Evolutionary conservation across 1,140 invertebrate genomes (phyloP).

Genomic region (Drosophila mauritiana): DNA sequence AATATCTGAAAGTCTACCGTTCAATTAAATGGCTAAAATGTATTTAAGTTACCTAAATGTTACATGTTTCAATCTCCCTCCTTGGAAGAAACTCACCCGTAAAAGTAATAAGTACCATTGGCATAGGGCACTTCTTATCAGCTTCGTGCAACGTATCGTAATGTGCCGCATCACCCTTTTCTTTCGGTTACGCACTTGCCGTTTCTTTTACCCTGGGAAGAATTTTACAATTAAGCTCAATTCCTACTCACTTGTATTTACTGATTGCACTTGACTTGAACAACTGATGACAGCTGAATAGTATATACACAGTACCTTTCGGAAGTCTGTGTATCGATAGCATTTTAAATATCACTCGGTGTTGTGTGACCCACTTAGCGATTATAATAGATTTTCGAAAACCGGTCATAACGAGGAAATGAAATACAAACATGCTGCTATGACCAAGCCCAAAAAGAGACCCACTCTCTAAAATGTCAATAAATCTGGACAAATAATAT

Average conservation of each 20-base stretch:
- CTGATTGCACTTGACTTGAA: constrained; percentile 64
- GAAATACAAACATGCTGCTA: constrained; percentile 49
- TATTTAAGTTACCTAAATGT: no score
- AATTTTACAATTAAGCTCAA: constrained; percentile 73
- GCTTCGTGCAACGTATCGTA: constrained; percentile 4
- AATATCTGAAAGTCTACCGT: constrained; percentile 19
- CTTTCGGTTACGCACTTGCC: not conserved
- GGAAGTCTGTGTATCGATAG: constrained; percentile 14
- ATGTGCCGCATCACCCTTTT: not conserved
- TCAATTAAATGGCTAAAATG: constrained; percentile 9
- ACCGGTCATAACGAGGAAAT: constrained; percentile 77
- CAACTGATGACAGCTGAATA: constrained; percentile 49
- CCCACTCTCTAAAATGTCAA: constrained; percentile 35
- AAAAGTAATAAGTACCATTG: constrained; percentile 9
- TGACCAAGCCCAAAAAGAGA: constrained; percentile 34
- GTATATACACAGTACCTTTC: constrained; percentile 1
- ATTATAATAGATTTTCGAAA: constrained; percentile 49
- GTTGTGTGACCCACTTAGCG: constrained; percentile 63
- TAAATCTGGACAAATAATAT: constrained; percentile 66
- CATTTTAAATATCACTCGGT: constrained; percentile 23
- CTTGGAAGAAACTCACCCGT: no score
- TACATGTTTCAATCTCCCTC: no score
- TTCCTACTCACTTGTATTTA: constrained; percentile 32
- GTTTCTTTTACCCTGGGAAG: not conserved
- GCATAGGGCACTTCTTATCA: constrained; percentile 21